Conservation (phyloP, 2,113 vertebrate genomes). For the Otis tarda region DNA sequence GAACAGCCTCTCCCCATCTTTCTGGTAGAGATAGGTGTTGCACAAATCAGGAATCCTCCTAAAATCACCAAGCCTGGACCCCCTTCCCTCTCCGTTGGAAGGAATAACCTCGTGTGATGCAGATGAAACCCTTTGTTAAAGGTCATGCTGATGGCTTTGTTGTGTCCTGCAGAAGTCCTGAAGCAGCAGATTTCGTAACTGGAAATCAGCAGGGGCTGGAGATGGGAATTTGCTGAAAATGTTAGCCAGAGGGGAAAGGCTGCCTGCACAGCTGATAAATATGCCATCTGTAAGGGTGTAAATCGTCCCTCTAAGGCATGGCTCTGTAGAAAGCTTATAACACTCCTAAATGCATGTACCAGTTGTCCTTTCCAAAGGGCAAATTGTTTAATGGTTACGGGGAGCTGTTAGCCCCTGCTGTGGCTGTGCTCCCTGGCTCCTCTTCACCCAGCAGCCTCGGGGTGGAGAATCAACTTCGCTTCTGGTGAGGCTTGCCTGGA, state of each 20-base stretch:
- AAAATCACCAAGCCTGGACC: neutral
- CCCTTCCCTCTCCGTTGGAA: neutral
- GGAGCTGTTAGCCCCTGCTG: neutral
- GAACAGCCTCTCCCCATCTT: too few relatives aligned
- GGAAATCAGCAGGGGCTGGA: neutral
- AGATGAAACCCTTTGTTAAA: neutral
- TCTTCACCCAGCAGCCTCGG: neutral
- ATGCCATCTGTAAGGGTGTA: neutral
- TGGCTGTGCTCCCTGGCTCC: neutral
- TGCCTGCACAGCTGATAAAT: neutral
- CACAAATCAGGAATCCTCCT: neutral
- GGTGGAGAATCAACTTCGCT: neutral
- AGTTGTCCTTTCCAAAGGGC: neutral
- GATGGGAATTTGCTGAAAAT: neutral
- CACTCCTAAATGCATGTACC: neutral
- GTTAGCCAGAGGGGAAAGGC: neutral
- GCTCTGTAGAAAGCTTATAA: neutral
- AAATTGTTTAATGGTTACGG: neutral
- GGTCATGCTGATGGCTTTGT: neutral
- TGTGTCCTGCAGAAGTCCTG: neutral
- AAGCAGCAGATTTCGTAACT: neutral
- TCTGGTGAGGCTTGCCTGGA: neutral
- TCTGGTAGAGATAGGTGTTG: too few relatives aligned
- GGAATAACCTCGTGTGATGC: rapidly evolving
- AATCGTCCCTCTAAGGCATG: neutral